Base-by-base conservation (phyloP, 2,888 invertebrate species). In the Watsonalla binaria region DNA sequence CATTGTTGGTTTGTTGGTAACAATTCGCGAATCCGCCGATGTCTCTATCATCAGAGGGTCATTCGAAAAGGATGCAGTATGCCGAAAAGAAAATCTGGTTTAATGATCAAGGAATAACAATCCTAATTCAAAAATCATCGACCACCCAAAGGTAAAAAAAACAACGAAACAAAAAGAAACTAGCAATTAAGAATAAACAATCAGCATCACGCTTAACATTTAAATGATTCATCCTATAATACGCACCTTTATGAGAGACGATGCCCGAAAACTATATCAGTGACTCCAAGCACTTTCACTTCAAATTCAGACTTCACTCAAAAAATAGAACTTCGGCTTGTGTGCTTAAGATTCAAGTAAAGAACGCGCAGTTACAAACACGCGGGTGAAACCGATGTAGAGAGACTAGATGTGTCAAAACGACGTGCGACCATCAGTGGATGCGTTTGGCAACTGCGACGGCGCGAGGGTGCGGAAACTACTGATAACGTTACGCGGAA, bases 401-500 rank as follows among this genome's bases (percentile, higher is more conserved):
- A 71, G 70, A 62, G 70, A 78, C 80, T 84, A 81, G 86, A 87
- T 74, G 82, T 84, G 86, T 78, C 87, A 88, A 74, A 62, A 66
- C 75, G 74, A 85, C 90, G 90, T 89, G 88, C 85, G 86, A 78
- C 77, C 83, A 78, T 79, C 76, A 79, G 82, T 87, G 82, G 89
- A 86, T 89, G 87, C 88, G 85, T 84, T 90, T 87, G 78, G 85
- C 86, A 87, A 90, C 90, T 90, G 89, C 80, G 79, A 78, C 71
- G 69, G 78, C 74, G 78, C 78, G 82, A 83, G 90, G 90, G 88
- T 90, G 90, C 88, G 82, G 87, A 87, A 86, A 86, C 88, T 86
- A 84, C 88, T 88, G 90, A 90, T 87, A 86, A 86, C 80, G 80
- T 87, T 89, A 90, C 89, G 86, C 90, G 88, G 90, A 89, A 90